Evolutionary conservation across 2,888 invertebrate genomes (phyloP), one percentile per base, ranked within the genome.

Genomic region (Lacanobia oleracea): DNA sequence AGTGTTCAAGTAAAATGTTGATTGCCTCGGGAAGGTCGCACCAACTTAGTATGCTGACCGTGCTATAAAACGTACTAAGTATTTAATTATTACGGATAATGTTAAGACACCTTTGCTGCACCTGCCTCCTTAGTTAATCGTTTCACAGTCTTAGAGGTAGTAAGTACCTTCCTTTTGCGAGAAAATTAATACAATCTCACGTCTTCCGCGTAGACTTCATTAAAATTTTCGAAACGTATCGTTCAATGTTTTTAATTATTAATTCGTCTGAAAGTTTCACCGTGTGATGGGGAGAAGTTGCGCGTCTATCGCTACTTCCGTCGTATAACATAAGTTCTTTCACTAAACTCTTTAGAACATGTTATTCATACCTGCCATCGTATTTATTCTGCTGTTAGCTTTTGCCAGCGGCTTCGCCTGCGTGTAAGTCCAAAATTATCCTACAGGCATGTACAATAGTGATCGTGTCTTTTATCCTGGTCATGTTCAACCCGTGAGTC

Each of bases 101-200:
- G 14, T 66, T 53, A 21, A 75, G 57, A 63, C 72, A 66, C 50
- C 50, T 88, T 88, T 88, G 84, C 84, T 90, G 88, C 91, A 91
- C 91, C 91, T 92, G 91, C 85, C 84, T 86, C 81, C 87, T 86
- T 90, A 88, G 91, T 91, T 90, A 90, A 90, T 91, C 82, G 83
- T 85, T 83, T 76, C 73, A 54, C 50, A 85, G 85, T 86, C 83
- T 88, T 84, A 80, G 83, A 78, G 74, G 78, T 86, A 85, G 83
- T 88, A 84, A 85, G 83, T 88, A 84, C 78, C 83, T 87, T 84
- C 78, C 82, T 64, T 88, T 85, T 87, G 73, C 76, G 82, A 87
- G 82, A 84, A 87, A 87, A 88, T 89, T 86, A 86, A 81, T 85
- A 81, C 84, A 82, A 74, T 82, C 76, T 81, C 72, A 72, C 56